Conservation (phyloP, 2,888 invertebrate genomes). For the Metallyticus violacea region DNA sequence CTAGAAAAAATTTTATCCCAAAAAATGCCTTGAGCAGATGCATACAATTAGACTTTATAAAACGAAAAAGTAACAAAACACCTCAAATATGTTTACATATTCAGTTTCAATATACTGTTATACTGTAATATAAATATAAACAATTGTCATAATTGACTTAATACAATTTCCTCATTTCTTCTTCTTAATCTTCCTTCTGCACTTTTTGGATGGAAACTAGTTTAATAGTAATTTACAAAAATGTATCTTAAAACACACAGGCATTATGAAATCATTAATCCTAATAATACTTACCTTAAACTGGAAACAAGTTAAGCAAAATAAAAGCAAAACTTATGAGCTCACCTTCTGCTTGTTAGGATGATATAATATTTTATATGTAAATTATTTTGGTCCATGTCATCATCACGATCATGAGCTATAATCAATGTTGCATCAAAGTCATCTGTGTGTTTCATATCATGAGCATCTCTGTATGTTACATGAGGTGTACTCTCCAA, state of each 20-base stretch:
- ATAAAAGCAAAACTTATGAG: slow-evolving; percentile 8
- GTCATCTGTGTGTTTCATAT: slow-evolving; percentile 60
- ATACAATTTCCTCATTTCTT: neutral
- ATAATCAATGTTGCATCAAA: slow-evolving; percentile 67
- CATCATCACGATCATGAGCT: slow-evolving; percentile 49
- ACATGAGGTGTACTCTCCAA: slow-evolving; percentile 56
- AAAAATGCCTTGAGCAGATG: neutral
- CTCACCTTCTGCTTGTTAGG: slow-evolving; percentile 55
- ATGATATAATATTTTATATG: slow-evolving; percentile 60
- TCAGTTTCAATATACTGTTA: neutral
- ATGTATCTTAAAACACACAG: neutral
- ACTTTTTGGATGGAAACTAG: neutral
- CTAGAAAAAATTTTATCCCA: neutral
- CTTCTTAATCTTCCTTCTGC: neutral
- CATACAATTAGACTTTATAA: neutral
- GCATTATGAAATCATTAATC: neutral
- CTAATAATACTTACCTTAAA: neutral
- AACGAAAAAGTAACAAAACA: neutral
- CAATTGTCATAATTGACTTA: neutral
- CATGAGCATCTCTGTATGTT: slow-evolving; percentile 58
- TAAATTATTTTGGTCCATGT: slow-evolving; percentile 45
- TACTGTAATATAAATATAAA: neutral
- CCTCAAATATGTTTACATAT: neutral
- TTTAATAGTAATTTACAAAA: neutral
- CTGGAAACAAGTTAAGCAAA: neutral